A percentile compares a stretch with the other conserved stretches of the same genome.
Conservation (phyloP, 2,888 invertebrate species). For the Notodonta dromedarius region DNA sequence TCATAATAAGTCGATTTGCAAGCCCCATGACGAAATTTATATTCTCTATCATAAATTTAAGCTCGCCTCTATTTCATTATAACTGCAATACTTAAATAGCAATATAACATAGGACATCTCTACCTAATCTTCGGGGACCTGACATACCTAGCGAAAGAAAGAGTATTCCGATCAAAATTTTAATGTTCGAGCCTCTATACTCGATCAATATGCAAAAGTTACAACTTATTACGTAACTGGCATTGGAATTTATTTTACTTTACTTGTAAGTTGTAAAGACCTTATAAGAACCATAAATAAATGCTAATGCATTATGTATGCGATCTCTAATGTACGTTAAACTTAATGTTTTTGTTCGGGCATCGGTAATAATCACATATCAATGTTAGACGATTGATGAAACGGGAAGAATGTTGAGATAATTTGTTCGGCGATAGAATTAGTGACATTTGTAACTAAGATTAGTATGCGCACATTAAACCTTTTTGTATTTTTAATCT, state of each 20-base stretch:
- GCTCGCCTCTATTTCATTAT: too few species aligned
- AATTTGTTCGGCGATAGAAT: background rate
- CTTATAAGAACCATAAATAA: background rate
- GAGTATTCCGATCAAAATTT: background rate
- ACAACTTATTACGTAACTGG: background rate
- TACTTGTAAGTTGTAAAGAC: background rate
- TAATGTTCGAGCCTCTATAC: background rate
- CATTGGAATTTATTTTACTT: background rate
- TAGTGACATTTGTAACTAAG: background rate
- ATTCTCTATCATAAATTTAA: too few species aligned
- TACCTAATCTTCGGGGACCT: too few species aligned
- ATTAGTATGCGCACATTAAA: background rate
- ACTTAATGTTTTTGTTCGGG: slow-evolving; percentile 1
- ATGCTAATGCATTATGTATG: slow-evolving; percentile 12
- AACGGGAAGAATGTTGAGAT: background rate
- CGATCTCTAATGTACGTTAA: slow-evolving; percentile 5
- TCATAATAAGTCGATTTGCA: background rate
- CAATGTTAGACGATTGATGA: background rate
- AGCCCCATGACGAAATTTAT: too few species aligned
- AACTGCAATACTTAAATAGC: too few species aligned
- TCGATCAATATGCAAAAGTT: background rate
- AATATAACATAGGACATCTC: too few species aligned
- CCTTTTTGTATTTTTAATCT: background rate
- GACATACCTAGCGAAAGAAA: too few species aligned
- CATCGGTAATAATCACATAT: slow-evolving; percentile 7